phyloP scores from a whole-genome alignment of 2,113 vertebrate genomes.

The Mungos mungo region DNA sequence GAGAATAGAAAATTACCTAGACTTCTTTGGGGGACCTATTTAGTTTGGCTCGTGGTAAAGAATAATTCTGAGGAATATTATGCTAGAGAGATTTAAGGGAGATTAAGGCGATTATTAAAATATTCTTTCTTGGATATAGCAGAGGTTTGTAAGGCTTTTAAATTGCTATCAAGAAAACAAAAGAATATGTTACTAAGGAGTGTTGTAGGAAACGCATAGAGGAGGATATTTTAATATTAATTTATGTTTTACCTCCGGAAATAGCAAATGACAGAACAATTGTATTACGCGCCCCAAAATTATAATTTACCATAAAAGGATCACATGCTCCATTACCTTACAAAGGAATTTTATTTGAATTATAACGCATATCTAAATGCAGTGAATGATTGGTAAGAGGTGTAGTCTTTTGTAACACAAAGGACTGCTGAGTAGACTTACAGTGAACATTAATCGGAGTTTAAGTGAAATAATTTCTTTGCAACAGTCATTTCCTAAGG shows the following conservation, averaged over 20 bases:
- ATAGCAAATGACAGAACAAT: slow-evolving; percentile 38
- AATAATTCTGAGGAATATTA: slow-evolving; percentile 44
- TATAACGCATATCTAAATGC: slow-evolving; percentile 58
- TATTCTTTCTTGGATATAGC: slow-evolving; percentile 35
- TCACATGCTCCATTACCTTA: slow-evolving; percentile 49
- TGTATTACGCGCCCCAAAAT: slow-evolving; percentile 53
- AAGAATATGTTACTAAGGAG: slow-evolving; percentile 24
- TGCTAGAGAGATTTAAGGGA: slow-evolving; percentile 46
- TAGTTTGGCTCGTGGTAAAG: slow-evolving; percentile 23
- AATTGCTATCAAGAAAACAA: slow-evolving; percentile 61
- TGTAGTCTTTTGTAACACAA: slow-evolving; percentile 32
- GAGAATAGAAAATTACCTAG: neutral
- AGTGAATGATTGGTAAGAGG: slow-evolving; percentile 37
- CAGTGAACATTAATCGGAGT: slow-evolving; percentile 43
- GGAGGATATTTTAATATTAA: slow-evolving; percentile 43
- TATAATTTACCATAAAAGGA: slow-evolving; percentile 62
- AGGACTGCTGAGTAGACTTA: slow-evolving; percentile 63
- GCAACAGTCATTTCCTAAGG: slow-evolving; percentile 54
- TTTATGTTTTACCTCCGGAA: slow-evolving; percentile 23
- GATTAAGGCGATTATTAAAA: slow-evolving; percentile 65
- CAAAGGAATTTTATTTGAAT: slow-evolving; percentile 67
- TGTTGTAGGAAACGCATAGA: neutral
- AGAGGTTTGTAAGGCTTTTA: slow-evolving; percentile 59
- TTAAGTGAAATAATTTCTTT: slow-evolving; percentile 70
- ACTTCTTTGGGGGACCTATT: neutral